Evolutionary conservation across 1,140 invertebrate genomes (phyloP).

Genomic region (Teleopsis dalmanni): DNA sequence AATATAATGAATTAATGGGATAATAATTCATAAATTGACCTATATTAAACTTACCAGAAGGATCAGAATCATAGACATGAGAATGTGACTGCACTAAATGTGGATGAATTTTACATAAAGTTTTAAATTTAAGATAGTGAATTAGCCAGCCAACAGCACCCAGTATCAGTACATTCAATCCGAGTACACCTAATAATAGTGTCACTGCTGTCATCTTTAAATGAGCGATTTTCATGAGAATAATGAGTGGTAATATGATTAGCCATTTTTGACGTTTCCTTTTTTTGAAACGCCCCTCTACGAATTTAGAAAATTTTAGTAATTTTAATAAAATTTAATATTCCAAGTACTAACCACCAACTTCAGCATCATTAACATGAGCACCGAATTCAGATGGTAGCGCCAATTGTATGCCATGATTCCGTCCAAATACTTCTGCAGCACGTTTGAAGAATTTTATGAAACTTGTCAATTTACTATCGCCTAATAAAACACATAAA

Average conservation of each 20-base stretch:
- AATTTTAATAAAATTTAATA: constrained; percentile 1
- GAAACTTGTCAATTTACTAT: constrained; percentile 29
- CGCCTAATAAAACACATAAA: constrained; percentile 15
- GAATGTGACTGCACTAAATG: constrained; percentile 39
- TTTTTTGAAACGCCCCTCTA: constrained; percentile 23
- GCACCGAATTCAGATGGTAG: constrained; percentile 27
- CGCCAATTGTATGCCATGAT: constrained; percentile 31
- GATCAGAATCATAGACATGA: constrained; percentile 39
- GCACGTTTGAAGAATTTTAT: constrained; percentile 36
- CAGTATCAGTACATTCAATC: constrained; percentile 34
- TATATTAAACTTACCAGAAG: constrained; percentile 15
- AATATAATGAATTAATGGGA: background rate
- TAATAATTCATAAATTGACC: background rate
- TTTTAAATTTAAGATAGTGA: constrained; percentile 40
- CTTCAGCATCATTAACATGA: constrained; percentile 22
- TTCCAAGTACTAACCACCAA: constrained; percentile 21
- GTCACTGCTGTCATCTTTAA: constrained; percentile 38
- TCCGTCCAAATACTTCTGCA: constrained; percentile 31
- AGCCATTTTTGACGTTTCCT: constrained; percentile 33
- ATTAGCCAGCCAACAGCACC: constrained; percentile 36
- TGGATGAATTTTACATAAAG: constrained; percentile 40
- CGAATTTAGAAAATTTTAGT: background rate
- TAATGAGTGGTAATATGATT: constrained; percentile 33
- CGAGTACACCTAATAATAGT: constrained; percentile 26
- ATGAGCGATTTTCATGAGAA: constrained; percentile 37